A percentile compares a stretch with the other conserved stretches of the same genome.
Conservation (phyloP, 2,888 invertebrate species). For the Caenorhabditis plicata region DNA sequence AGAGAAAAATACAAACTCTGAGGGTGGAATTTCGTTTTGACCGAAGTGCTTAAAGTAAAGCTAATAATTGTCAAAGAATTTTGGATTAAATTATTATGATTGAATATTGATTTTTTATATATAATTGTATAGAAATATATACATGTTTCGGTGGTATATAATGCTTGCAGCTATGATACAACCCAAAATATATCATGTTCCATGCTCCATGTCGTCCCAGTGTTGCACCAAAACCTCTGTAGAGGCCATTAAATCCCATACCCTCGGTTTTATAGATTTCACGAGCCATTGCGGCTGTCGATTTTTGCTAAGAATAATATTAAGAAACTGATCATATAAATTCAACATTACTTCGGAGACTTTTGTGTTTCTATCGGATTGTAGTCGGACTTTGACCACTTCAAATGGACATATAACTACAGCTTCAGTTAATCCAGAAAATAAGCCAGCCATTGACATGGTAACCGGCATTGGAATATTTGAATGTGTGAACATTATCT, state of each 20-base stretch:
- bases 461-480: conserved; percentile 42
- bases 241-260: conserved; percentile 72
- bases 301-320: conserved; percentile 67
- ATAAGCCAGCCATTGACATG: conserved; percentile 83
- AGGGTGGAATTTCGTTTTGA: too few relatives aligned
- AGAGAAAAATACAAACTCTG: too few relatives aligned
- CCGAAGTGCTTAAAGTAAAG: not conserved
- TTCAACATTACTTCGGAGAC: conserved; percentile 1
- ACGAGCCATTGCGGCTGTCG: conserved; percentile 79
- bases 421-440: conserved; percentile 84
- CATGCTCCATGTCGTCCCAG: conserved; percentile 85
- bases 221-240: conserved; percentile 78
- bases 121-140: not conserved
- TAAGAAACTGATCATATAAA: not conserved
- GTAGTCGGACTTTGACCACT: conserved; percentile 79
- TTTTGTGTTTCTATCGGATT: conserved; percentile 50
- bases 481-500: conserved; percentile 78
- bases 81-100: not conserved
- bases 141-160: conserved; percentile 67
- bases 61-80: not conserved
- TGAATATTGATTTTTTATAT: not conserved
- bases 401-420: conserved; percentile 90
- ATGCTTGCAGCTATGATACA: conserved; percentile 87
- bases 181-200: conserved; percentile 91
- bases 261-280: conserved; percentile 79